Evolutionary conservation across 2,797 vertebrate genomes (phyloP).

Genomic region (Helostoma temminkii): DNA sequence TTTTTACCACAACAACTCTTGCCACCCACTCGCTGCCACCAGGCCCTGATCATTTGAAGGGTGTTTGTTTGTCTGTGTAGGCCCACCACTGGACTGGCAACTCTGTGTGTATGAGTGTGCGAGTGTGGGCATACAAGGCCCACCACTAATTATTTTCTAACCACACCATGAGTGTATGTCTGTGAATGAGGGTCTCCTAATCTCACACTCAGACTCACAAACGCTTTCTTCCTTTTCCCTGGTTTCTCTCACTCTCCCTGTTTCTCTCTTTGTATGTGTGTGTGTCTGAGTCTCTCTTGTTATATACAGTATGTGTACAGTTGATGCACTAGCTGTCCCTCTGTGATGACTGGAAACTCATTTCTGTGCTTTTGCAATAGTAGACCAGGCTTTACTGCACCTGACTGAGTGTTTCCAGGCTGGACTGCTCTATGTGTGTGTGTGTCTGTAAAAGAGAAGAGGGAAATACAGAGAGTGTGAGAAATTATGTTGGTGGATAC

Average conservation of each 20-base stretch:
- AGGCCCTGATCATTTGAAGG: conserved; percentile 56
- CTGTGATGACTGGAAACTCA: conserved; percentile 78
- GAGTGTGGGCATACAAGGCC: conserved; percentile 62
- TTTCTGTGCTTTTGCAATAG: conserved; percentile 75
- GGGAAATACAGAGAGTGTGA: conserved; percentile 43
- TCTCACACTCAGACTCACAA: conserved; percentile 76
- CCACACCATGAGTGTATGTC: conserved; percentile 82
- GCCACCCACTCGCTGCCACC: conserved; percentile 68
- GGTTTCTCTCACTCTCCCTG: conserved; percentile 21
- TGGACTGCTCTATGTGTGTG: conserved; percentile 30
- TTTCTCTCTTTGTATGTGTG: conserved; percentile 40
- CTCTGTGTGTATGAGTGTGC: conserved; percentile 68
- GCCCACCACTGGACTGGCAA: conserved; percentile 72
- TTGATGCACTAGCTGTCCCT: conserved; percentile 68
- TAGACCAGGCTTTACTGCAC: conserved; percentile 81
- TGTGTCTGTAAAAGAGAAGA: no score
- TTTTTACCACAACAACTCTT: conserved; percentile 67
- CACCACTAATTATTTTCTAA: conserved; percentile 80
- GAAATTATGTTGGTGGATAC: conserved; percentile 31
- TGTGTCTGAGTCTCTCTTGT: conserved; percentile 45
- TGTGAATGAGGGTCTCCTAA: conserved; percentile 82
- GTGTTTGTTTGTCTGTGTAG: conserved; percentile 77
- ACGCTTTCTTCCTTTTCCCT: conserved; percentile 57
- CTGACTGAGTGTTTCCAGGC: conserved; percentile 86
- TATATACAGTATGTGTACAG: conserved; percentile 65